phyloP scores from a whole-genome alignment of 30 jellyfish, hydroid and myxozoan species.

The Aurelia aurita complex sp. Pacific region DNA sequence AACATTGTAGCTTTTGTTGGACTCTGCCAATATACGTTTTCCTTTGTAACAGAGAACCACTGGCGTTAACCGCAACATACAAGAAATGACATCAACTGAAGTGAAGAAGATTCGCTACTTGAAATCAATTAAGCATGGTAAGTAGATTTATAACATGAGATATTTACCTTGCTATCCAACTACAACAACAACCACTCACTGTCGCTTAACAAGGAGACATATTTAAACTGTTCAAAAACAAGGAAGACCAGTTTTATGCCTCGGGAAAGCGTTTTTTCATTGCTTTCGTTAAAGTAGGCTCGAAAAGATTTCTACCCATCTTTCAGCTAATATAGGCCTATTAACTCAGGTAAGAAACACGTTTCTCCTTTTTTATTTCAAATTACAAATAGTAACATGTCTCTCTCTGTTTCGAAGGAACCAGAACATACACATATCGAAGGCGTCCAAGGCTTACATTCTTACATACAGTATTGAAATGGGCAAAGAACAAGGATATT shows the following conservation, averaged over 20 bases:
- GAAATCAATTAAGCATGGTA: constrained; percentile 41
- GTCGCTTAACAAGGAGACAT: no score
- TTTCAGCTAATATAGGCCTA: no score
- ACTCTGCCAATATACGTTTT: neutral
- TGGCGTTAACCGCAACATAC: constrained; percentile 14
- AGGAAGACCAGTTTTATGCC: no score
- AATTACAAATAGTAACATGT: no score
- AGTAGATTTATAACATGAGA: neutral
- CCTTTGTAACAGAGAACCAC: constrained; percentile 26
- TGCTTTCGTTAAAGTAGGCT: no score
- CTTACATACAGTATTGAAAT: constrained; percentile 54
- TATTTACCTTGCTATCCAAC: no score
- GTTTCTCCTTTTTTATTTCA: no score
- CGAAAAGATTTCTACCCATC: no score
- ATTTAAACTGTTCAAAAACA: no score
- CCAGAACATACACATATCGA: constrained; percentile 33
- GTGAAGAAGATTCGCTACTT: constrained; percentile 7
- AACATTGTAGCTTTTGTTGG: neutral
- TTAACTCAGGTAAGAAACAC: no score
- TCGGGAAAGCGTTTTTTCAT: no score
- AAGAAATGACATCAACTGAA: constrained; percentile 36
- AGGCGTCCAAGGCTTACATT: constrained; percentile 51
- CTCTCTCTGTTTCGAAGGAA: constrained; percentile 19
- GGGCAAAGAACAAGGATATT: constrained; percentile 45
- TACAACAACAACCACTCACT: no score